Conservation (phyloP, 1,140 invertebrate genomes). For the Frieseomelitta varia region DNA sequence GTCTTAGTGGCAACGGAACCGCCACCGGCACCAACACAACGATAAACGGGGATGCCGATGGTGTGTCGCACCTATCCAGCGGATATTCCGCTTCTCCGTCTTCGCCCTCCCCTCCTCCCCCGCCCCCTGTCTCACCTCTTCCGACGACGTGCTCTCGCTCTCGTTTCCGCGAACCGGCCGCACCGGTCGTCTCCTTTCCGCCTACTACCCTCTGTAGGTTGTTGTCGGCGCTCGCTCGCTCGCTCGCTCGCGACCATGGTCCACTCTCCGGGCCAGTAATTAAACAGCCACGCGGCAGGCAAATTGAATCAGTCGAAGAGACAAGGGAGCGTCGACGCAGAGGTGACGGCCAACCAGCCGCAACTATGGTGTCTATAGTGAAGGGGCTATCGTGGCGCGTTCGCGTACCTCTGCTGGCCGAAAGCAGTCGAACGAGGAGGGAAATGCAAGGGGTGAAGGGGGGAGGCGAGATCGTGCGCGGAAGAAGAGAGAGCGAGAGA, state of each 20-base stretch:
- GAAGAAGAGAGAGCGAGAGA: neutral
- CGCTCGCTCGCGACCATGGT: constrained; percentile 66
- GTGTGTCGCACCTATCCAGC: constrained; percentile 62
- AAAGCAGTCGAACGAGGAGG: constrained; percentile 47
- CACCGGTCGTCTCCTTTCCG: too few species aligned
- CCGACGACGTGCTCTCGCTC: neutral
- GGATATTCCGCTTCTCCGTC: constrained; percentile 56
- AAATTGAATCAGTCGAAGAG: constrained; percentile 83
- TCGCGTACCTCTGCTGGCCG: constrained; percentile 47
- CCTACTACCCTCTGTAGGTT: too few species aligned
- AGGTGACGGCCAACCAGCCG: constrained; percentile 81
- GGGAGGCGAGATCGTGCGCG: constrained; percentile 25
- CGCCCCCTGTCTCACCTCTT: neutral
- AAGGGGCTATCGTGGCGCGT: constrained; percentile 62
- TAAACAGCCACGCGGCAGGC: constrained; percentile 81
- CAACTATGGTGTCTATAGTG: constrained; percentile 79
- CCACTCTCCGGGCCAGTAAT: constrained; percentile 80
- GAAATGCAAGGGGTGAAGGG: constrained; percentile 42
- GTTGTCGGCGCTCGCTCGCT: too few species aligned
- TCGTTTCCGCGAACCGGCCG: neutral
- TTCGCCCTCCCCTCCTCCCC: constrained; percentile 35
- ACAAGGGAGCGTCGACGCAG: constrained; percentile 81
- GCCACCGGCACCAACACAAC: constrained; percentile 57
- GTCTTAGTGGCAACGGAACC: constrained; percentile 76
- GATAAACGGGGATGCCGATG: constrained; percentile 70